Evolutionary conservation across 2,797 vertebrate genomes (phyloP).

Genomic region (Centropyge bicolor): DNA sequence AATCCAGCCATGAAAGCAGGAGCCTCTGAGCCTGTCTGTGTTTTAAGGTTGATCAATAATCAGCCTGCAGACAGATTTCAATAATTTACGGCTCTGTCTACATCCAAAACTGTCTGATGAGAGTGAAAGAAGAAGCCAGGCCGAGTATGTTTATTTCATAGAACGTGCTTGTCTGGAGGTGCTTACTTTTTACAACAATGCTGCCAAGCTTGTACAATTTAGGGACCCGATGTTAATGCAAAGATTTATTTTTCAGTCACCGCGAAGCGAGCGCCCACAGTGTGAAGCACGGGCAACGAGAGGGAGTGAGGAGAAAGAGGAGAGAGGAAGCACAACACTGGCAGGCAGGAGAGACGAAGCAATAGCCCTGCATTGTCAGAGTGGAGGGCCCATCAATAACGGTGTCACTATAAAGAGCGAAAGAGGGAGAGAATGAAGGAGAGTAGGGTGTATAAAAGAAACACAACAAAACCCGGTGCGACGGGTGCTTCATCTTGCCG

Average conservation of each 20-base stretch:
- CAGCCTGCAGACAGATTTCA: constrained; percentile 75
- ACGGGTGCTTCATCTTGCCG: constrained; percentile 77
- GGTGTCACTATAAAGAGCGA: constrained; percentile 70
- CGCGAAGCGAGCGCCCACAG: constrained; percentile 10
- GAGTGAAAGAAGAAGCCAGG: constrained; percentile 25
- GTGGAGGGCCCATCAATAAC: constrained; percentile 82
- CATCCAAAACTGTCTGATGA: constrained; percentile 56
- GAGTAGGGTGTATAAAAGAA: constrained; percentile 73
- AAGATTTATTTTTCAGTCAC: constrained; percentile 51
- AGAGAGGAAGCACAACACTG: constrained; percentile 50
- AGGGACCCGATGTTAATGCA: constrained; percentile 29
- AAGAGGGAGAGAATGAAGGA: constrained; percentile 63
- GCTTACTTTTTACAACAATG: constrained; percentile 25
- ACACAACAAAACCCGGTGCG: constrained; percentile 74
- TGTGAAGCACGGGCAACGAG: constrained; percentile 37
- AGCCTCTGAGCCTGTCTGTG: constrained; percentile 46
- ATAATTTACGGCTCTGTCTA: constrained; percentile 79
- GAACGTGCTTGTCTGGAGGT: constrained; percentile 3
- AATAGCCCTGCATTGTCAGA: constrained; percentile 78
- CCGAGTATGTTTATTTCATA: constrained; percentile 21
- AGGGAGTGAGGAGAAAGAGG: constrained; percentile 30
- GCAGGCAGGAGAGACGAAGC: constrained; percentile 68
- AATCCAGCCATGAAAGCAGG: constrained; percentile 61
- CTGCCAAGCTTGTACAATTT: constrained; percentile 39
- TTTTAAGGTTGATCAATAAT: constrained; percentile 80